These are phyloP conservation scores for Zhuqinia jingwanae DNA, from an alignment of 2,888 invertebrate species.

Conservation along the genomic window DNA sequence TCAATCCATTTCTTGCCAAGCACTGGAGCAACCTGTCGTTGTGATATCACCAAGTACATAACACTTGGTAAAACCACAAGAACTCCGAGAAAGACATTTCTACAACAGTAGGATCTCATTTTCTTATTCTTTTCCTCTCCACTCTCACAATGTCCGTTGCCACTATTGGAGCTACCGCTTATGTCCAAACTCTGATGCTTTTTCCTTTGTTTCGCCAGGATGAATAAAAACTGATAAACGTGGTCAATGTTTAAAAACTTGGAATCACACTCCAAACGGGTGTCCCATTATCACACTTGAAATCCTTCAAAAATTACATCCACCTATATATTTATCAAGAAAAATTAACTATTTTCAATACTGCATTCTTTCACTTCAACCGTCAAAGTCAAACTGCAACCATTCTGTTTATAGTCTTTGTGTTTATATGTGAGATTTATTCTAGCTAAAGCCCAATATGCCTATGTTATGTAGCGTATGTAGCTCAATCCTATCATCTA, in stretches of 20 bases:
- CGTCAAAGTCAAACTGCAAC: neutral
- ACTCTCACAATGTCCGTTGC: constrained; percentile 35
- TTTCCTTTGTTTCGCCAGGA: constrained; percentile 67
- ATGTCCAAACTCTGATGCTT: constrained; percentile 56
- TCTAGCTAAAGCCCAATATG: neutral
- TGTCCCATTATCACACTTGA: constrained; percentile 10
- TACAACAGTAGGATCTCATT: constrained; percentile 36
- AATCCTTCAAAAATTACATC: neutral
- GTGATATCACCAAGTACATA: constrained; percentile 64
- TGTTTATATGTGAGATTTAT: constrained; percentile 6
- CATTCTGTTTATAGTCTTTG: neutral
- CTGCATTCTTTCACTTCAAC: neutral
- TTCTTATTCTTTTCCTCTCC: constrained; percentile 42
- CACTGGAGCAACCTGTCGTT: constrained; percentile 16
- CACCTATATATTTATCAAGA: neutral
- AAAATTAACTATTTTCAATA: neutral
- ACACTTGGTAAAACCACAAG: constrained; percentile 59
- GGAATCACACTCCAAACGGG: neutral
- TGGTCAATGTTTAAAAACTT: neutral
- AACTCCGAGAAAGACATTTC: constrained; percentile 58
- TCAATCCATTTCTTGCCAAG: constrained; percentile 50
- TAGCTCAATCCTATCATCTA: neutral
- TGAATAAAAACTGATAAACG: constrained; percentile 17
- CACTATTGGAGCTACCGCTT: constrained; percentile 30
- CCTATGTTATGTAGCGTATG: neutral